Base-by-base conservation (phyloP, 2,797 vertebrate genomes). In the Brachyalestes nurse region DNA sequence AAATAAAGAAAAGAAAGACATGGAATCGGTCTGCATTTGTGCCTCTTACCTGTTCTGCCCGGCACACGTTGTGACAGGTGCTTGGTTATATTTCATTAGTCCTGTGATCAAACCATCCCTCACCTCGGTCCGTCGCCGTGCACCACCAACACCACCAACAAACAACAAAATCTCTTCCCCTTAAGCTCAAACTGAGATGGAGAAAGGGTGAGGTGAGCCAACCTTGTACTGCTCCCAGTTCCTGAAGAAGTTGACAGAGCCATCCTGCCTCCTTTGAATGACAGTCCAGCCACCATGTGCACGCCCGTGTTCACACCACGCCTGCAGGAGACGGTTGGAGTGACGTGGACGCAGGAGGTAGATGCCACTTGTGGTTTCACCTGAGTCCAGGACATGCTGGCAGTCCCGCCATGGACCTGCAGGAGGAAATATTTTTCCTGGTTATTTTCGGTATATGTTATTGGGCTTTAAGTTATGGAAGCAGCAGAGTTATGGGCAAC, bases 201-300 rank as follows among this genome's bases (percentile, higher is more conserved):
- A 7, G 38, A 17, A 47, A 78, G n/a, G 19, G 0, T 65, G 49
- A 55, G 47, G 14, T 13, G 51, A 34, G 64, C 14, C 81, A 57
- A 97, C 97, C 94, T 97, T 97, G 76, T 98, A 98, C 84, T 96
- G 95, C 79, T 97, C 96, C 97, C 97, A 98, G 9, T 91, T 95
- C 62, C 95, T 93, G 87, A 97, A 97, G 92, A 98, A 98, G 88
- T 96, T 97, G 75, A 97, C 95, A 0, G 96, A 97, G 1, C 97
- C 97, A 1, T 97, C 97, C 84, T 95, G 95, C 83, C 97, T 93
- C 86, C 95, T 93, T 90, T 98, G 97, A 83, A 98, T 95, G 84
- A 97, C 93, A 0, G 96, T 96, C 97, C 97, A 98, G 14, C 97
- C 97, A 9, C 96, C 96, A 16, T 94, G 90, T 23, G 90, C 93